Conservation (phyloP, 1,140 invertebrate species). For the Reticulitermes speratus region DNA sequence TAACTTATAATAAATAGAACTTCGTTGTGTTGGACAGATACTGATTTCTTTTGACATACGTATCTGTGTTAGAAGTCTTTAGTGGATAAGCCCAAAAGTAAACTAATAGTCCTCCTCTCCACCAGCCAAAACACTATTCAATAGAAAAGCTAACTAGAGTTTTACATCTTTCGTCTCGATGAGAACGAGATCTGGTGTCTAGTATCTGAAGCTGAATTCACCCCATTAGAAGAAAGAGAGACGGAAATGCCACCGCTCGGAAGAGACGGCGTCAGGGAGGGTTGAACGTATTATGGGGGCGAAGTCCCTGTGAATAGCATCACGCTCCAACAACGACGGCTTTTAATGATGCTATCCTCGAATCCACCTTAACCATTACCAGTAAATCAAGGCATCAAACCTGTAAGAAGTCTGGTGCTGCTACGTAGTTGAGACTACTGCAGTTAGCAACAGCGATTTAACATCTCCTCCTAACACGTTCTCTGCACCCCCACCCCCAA, state of each 20-base stretch:
- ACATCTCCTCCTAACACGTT: background rate
- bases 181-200: background rate
- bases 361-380: constrained; percentile 7
- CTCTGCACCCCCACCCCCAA: background rate
- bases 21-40: no score
- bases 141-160: background rate
- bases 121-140: background rate
- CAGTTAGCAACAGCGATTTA: background rate
- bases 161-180: background rate
- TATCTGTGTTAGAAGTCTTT: no score
- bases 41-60: no score
- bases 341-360: background rate
- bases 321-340: background rate
- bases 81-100: no score
- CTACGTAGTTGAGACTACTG: background rate
- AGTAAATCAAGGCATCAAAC: constrained; percentile 7
- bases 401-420: background rate
- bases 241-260: background rate
- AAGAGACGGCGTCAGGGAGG: background rate
- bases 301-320: background rate
- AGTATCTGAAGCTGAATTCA: background rate
- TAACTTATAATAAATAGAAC: no score
- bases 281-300: background rate
- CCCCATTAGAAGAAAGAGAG: background rate
- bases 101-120: no score